phyloP scores from a whole-genome alignment of 2,888 invertebrate species.

The Chymomyza procnemis region DNA sequence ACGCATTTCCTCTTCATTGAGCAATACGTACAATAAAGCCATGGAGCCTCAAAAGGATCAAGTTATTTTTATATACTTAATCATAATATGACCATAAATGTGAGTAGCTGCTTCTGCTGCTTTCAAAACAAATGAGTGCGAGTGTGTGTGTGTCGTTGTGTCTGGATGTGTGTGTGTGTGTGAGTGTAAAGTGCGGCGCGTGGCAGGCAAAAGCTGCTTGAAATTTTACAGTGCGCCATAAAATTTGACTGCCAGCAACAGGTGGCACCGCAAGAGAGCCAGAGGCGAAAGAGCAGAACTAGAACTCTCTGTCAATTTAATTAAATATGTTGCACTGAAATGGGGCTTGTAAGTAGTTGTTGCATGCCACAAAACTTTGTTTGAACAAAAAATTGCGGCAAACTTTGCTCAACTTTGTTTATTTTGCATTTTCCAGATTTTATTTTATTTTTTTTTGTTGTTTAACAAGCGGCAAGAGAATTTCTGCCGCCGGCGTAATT shows the following conservation, averaged over 20 bases:
- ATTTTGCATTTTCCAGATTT: neutral
- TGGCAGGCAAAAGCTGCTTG: neutral
- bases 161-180: slow-evolving; percentile 9
- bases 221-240: neutral
- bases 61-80: slow-evolving; percentile 46
- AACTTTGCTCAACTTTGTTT: neutral
- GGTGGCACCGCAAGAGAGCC: slow-evolving; percentile 40
- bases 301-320: slow-evolving; percentile 45
- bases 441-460: neutral
- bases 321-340: slow-evolving; percentile 14
- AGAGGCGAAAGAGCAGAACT: neutral
- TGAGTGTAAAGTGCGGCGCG: neutral
- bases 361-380: neutral
- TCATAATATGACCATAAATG: neutral
- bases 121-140: neutral
- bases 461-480: neutral
- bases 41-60: slow-evolving; percentile 54
- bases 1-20: slow-evolving; percentile 58
- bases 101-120: neutral
- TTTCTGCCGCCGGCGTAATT: neutral
- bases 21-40: slow-evolving; percentile 30
- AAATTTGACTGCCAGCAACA: slow-evolving; percentile 43
- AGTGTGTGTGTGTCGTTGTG: slow-evolving; percentile 13
- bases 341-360: neutral
- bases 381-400: neutral